phyloP scores from a whole-genome alignment of 2,797 vertebrate genomes.

The Microhierax caerulescens region DNA sequence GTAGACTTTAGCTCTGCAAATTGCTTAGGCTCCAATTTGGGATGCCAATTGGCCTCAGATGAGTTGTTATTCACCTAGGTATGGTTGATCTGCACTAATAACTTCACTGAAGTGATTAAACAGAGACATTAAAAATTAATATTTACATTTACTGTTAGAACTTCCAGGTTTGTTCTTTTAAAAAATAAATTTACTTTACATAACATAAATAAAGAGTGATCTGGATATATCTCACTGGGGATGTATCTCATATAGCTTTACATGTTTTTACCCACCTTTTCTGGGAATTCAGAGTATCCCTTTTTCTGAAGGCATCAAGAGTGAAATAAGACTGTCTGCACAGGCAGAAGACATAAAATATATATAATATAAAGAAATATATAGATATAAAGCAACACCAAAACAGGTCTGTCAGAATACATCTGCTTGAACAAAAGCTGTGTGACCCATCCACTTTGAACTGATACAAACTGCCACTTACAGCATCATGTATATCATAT shows the following conservation, averaged over 20 bases:
- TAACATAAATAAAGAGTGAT: neutral
- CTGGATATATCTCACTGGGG: neutral
- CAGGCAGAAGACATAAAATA: neutral
- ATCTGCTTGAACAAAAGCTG: neutral
- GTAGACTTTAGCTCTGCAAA: neutral
- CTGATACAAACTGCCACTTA: neutral
- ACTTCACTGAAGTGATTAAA: neutral
- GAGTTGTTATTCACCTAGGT: neutral
- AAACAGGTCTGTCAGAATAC: neutral
- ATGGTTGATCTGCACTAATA: neutral
- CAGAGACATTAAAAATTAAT: neutral
- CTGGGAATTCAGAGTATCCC: neutral
- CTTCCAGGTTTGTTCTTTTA: neutral
- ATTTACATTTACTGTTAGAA: neutral
- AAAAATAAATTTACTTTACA: neutral
- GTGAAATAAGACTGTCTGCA: neutral
- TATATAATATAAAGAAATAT: neutral
- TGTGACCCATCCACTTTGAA: neutral
- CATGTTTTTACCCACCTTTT: neutral
- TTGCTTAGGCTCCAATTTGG: neutral
- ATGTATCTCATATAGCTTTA: neutral
- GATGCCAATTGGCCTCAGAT: neutral
- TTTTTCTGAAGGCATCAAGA: neutral
- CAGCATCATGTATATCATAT: neutral
- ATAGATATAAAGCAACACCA: neutral